Evolutionary conservation across 2,113 vertebrate genomes (phyloP).

Genomic region (Telmatochromis bifrenatus): DNA sequence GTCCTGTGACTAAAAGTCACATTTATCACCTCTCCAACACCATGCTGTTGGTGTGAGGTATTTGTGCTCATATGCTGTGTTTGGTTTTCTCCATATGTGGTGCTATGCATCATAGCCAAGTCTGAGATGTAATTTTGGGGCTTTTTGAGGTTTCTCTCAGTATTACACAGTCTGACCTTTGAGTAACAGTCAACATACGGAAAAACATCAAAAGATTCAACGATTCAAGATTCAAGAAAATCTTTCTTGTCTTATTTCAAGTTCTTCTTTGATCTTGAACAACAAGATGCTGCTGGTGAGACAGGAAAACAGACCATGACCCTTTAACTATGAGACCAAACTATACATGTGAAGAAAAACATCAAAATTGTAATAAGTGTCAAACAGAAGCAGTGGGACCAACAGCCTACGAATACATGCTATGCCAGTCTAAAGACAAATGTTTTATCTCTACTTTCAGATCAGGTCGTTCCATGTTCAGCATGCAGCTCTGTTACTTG

Average conservation of each 20-base stretch:
- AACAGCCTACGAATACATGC: neutral
- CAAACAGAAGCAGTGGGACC: neutral
- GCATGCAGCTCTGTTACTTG: neutral
- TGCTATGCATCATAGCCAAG: neutral
- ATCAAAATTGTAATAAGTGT: neutral
- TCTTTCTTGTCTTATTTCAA: accelerated
- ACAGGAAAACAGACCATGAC: neutral
- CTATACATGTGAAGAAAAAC: neutral
- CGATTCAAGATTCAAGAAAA: neutral
- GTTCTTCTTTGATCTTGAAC: neutral
- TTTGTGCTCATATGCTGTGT: neutral
- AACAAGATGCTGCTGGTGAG: neutral
- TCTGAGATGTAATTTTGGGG: neutral
- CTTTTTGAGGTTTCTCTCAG: neutral
- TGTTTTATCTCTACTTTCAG: neutral
- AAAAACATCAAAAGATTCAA: neutral
- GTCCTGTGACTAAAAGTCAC: neutral
- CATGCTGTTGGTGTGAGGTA: neutral
- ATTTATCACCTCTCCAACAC: neutral
- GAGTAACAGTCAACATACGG: neutral
- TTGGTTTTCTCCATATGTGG: neutral
- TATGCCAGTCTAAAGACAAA: neutral
- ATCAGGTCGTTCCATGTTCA: neutral
- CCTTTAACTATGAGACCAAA: neutral
- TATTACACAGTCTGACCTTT: neutral